Conservation (phyloP, 1,140 invertebrate genomes). For the Antheraea mylitta region DNA sequence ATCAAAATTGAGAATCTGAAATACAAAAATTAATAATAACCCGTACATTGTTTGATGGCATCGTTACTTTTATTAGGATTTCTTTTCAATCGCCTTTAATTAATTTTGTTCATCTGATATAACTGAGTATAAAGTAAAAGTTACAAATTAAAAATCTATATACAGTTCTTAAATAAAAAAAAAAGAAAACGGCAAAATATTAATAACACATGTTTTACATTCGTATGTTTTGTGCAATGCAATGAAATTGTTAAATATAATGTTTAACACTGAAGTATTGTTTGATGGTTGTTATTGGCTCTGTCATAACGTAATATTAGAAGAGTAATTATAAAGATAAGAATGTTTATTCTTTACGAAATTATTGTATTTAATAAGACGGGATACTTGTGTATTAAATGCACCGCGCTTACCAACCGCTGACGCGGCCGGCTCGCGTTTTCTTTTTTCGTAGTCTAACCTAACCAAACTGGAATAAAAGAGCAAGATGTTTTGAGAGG, state of each 20-base stretch:
- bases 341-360: background rate
- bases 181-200: background rate
- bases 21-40: background rate
- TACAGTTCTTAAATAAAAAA: background rate
- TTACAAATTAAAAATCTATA: background rate
- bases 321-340: slow-evolving; percentile 15
- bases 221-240: background rate
- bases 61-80: background rate
- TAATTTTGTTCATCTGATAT: background rate
- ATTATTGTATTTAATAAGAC: too few relatives aligned
- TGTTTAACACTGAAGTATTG: slow-evolving; percentile 35
- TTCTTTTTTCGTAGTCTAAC: too few relatives aligned
- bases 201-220: background rate
- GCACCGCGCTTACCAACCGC: too few relatives aligned
- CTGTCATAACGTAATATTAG: slow-evolving; percentile 41
- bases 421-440: too few relatives aligned
- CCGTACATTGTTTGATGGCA: background rate
- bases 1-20: background rate
- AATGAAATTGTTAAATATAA: background rate
- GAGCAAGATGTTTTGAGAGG: too few relatives aligned
- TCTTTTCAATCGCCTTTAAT: background rate
- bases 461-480: too few relatives aligned
- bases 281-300: slow-evolving; percentile 48
- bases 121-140: background rate
- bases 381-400: too few relatives aligned